Evolutionary conservation across 2,113 vertebrate genomes (phyloP).

Genomic region (Takifugu flavidus): DNA sequence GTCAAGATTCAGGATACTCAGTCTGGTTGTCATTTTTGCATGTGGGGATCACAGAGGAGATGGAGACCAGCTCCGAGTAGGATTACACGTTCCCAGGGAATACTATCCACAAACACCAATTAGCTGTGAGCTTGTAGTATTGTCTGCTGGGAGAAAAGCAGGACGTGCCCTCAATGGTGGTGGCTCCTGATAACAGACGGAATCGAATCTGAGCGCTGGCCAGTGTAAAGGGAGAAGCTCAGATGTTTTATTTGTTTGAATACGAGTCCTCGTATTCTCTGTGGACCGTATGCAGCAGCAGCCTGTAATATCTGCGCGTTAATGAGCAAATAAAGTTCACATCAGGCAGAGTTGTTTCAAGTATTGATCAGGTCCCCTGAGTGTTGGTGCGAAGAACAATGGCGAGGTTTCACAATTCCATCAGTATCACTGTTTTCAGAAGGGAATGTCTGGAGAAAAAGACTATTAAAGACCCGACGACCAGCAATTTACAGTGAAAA

Average conservation of each 20-base stretch:
- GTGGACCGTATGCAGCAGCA: too few relatives aligned
- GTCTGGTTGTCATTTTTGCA: neutral
- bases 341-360: too few relatives aligned
- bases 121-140: constrained; percentile 39
- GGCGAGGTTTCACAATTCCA: too few relatives aligned
- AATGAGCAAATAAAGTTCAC: too few relatives aligned
- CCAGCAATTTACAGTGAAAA: too few relatives aligned
- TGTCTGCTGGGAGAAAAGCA: constrained; percentile 27
- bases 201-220: neutral
- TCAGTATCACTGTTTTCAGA: too few relatives aligned
- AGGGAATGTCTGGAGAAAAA: too few relatives aligned
- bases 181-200: constrained; percentile 20
- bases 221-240: neutral
- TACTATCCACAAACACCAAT: constrained; percentile 51
- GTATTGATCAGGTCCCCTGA: neutral
- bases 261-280: neutral
- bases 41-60: neutral
- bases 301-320: too few relatives aligned
- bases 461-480: too few relatives aligned
- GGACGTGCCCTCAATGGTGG: constrained; percentile 28
- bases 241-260: neutral
- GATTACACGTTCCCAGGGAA: constrained; percentile 49
- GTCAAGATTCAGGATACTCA: too few relatives aligned
- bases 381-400: neutral
- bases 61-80: constrained; percentile 17